Percentiles rank a stretch among this genome's conserved stretches.
Evolutionary conservation across 30 jellyfish, hydroid and myxozoan species (phyloP).

Genomic region (Clytia hemisphaerica): DNA sequence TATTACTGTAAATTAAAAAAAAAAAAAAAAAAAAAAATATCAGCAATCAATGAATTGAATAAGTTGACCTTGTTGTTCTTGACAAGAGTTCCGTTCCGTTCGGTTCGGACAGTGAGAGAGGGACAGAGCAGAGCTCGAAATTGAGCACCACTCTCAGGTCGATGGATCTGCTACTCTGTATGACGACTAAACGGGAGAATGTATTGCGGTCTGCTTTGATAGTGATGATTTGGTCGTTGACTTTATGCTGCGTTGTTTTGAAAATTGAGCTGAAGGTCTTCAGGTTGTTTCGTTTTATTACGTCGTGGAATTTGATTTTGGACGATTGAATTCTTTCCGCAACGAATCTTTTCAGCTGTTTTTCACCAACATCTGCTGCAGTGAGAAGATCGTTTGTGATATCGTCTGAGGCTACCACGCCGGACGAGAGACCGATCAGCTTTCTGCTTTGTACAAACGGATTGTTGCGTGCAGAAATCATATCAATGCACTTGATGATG

Average conservation of each 20-base stretch:
- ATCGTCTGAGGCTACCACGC: not conserved
- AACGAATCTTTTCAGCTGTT: not conserved
- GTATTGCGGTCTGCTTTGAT: slow-evolving; percentile 6
- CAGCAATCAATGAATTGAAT: too few species aligned
- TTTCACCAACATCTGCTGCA: not conserved
- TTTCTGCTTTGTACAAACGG: too few species aligned
- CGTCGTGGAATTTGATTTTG: not conserved
- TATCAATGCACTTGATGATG: too few species aligned
- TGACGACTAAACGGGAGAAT: not conserved
- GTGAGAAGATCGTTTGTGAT: not conserved
- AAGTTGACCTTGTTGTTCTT: too few species aligned
- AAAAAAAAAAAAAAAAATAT: too few species aligned
- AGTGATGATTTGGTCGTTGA: not conserved
- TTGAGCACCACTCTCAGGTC: not conserved
- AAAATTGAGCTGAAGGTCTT: not conserved
- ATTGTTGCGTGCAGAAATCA: too few species aligned
- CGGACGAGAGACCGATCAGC: too few species aligned
- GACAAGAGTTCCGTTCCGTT: too few species aligned
- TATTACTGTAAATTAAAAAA: too few species aligned
- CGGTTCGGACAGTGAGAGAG: not conserved
- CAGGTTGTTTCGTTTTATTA: not conserved
- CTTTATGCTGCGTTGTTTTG: not conserved
- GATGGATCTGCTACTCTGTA: not conserved
- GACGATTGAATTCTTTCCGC: not conserved
- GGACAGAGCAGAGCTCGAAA: not conserved